phyloP scores from a whole-genome alignment of 2,888 invertebrate species.

The Dicycla oo region DNA sequence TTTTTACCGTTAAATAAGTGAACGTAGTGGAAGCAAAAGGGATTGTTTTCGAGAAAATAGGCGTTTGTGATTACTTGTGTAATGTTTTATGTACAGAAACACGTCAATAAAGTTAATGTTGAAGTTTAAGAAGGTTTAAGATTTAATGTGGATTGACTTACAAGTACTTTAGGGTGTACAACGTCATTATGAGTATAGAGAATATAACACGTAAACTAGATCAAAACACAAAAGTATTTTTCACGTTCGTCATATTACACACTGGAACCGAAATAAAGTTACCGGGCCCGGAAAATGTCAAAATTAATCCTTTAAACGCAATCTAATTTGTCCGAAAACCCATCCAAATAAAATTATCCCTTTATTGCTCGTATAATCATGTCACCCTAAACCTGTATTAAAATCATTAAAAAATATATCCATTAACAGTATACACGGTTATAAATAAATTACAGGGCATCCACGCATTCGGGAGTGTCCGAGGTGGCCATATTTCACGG shows the following conservation, averaged over 20 bases:
- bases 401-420: slow-evolving; percentile 76
- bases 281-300: slow-evolving; percentile 11
- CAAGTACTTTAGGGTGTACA: too few species aligned
- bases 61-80: slow-evolving; percentile 35
- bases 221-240: not conserved
- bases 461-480: slow-evolving; percentile 67
- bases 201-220: not conserved
- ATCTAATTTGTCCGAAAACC: slow-evolving; percentile 55
- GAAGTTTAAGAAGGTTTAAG: not conserved
- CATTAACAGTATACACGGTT: slow-evolving; percentile 72
- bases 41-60: slow-evolving; percentile 34
- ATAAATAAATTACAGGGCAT: slow-evolving; percentile 78
- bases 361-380: slow-evolving; percentile 65
- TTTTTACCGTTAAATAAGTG: slow-evolving; percentile 45
- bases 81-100: slow-evolving; percentile 32
- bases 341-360: slow-evolving; percentile 61
- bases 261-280: slow-evolving; percentile 7
- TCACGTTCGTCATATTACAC: not conserved
- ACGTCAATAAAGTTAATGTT: slow-evolving; percentile 32
- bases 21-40: slow-evolving; percentile 29
- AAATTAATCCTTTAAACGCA: slow-evolving; percentile 47
- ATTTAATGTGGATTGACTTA: slow-evolving; percentile 1
- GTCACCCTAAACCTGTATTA: slow-evolving; percentile 67
- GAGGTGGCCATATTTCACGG: slow-evolving; percentile 80
- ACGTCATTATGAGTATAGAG: too few species aligned